Conservation (phyloP, 2,797 vertebrate genomes). For the Poecilia wingei region DNA sequence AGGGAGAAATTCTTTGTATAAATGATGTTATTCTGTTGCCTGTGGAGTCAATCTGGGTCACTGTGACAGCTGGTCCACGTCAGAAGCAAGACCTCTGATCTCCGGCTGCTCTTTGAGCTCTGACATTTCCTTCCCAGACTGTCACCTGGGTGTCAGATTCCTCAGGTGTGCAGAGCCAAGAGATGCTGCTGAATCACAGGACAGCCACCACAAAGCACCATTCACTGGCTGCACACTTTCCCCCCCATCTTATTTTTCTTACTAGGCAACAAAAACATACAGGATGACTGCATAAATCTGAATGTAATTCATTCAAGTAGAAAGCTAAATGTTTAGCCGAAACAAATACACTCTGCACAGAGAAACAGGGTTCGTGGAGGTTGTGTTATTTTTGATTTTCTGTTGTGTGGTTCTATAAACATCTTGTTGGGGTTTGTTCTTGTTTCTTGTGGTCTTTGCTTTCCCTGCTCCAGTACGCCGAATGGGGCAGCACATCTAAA, state of each 20-base stretch:
- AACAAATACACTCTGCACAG: not conserved
- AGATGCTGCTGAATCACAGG: constrained; percentile 21
- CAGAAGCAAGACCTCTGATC: constrained; percentile 20
- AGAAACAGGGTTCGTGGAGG: not conserved
- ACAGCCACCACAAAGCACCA: constrained; percentile 49
- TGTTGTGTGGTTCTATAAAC: not conserved
- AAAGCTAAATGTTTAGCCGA: not conserved
- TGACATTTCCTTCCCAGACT: constrained; percentile 53
- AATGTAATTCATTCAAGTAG: not conserved
- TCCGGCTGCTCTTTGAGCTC: constrained; percentile 37
- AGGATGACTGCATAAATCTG: not conserved
- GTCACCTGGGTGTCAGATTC: constrained; percentile 69
- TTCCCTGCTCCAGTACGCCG: not conserved
- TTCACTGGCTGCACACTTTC: constrained; percentile 38
- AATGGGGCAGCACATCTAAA: too few species aligned
- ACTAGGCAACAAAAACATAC: not conserved
- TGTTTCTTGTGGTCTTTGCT: constrained; percentile 4
- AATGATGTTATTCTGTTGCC: constrained; percentile 21
- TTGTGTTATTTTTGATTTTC: not conserved
- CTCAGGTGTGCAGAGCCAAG: constrained; percentile 53
- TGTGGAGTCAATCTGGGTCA: constrained; percentile 22
- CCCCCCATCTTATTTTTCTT: not conserved
- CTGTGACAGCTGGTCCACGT: constrained; percentile 4
- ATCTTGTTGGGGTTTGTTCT: not conserved
- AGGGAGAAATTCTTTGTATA: not conserved